These are phyloP conservation scores for Meloe dianella DNA, from an alignment of 2,888 invertebrate genomes.

Conservation along the genomic window DNA sequence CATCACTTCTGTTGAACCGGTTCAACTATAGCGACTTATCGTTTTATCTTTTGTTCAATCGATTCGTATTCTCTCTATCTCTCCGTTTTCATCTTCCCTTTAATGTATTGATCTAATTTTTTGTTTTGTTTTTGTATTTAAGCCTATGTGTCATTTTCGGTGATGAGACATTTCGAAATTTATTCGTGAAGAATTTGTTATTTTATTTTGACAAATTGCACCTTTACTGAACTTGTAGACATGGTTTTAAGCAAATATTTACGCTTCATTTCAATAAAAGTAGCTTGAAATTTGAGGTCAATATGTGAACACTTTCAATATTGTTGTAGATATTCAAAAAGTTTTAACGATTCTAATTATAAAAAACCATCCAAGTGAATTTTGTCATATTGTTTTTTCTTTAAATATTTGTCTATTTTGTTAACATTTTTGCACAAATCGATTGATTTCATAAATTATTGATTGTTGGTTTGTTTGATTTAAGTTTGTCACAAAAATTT, in stretches of 20 bases:
- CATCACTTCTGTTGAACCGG: conserved; percentile 40
- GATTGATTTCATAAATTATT: too few relatives aligned
- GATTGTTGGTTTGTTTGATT: too few relatives aligned
- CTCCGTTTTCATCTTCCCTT: too few relatives aligned
- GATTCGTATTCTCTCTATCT: conserved; percentile 11
- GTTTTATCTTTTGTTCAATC: conserved; percentile 31
- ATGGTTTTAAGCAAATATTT: conserved; percentile 7
- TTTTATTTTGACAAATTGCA: not conserved
- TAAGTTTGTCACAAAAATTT: too few relatives aligned
- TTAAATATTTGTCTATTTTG: too few relatives aligned
- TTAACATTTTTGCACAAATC: too few relatives aligned
- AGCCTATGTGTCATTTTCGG: not conserved
- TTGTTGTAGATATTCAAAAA: not conserved
- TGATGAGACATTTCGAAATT: conserved; percentile 3
- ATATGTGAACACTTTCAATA: not conserved
- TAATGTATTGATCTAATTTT: not conserved
- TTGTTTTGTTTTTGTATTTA: not conserved
- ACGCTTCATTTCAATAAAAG: conserved; percentile 6
- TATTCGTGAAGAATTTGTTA: not conserved
- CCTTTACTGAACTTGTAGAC: conserved; percentile 1
- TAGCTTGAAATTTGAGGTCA: conserved; percentile 4
- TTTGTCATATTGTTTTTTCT: too few relatives aligned
- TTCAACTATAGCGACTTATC: conserved; percentile 32
- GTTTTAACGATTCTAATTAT: not conserved
- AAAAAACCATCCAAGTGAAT: too few relatives aligned